phyloP scores from a whole-genome alignment of 1,140 invertebrate genomes.

The Lerema accius region DNA sequence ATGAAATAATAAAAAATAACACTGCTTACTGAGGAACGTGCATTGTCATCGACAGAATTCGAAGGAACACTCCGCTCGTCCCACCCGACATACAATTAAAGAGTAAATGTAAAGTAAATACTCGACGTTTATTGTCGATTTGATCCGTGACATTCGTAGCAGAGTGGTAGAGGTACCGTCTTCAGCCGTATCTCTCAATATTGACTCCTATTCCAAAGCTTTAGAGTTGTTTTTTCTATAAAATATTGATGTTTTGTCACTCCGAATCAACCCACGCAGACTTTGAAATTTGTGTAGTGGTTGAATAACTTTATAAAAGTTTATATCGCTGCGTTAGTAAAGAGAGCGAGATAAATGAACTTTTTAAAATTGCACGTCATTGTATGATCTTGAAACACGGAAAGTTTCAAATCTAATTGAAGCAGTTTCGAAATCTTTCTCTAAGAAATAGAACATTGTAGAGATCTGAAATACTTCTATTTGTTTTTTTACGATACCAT shows the following conservation, averaged over 20 bases:
- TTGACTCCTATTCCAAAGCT: conserved; percentile 5
- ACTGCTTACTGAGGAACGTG: conserved; percentile 59
- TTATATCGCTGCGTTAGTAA: background rate
- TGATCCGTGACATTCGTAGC: conserved; percentile 70
- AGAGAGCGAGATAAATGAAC: background rate
- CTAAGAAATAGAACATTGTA: background rate
- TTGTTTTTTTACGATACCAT: too few relatives aligned
- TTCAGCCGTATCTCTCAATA: conserved; percentile 2
- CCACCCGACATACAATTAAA: conserved; percentile 68
- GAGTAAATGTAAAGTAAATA: conserved; percentile 80
- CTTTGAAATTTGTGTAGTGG: conserved; percentile 48
- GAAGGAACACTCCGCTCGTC: conserved; percentile 55
- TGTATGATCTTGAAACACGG: background rate
- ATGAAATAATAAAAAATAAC: conserved; percentile 57
- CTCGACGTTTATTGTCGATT: conserved; percentile 72
- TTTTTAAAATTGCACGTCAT: background rate
- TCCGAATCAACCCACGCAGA: conserved; percentile 52
- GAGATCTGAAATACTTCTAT: too few relatives aligned
- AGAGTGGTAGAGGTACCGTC: conserved; percentile 39
- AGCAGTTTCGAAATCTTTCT: background rate
- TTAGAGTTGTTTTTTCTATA: conserved; percentile 40
- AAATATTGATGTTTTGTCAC: conserved; percentile 57
- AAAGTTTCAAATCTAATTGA: too few relatives aligned
- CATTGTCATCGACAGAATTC: conserved; percentile 67
- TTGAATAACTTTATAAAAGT: conserved; percentile 45